phyloP scores from a whole-genome alignment of 2,888 invertebrate species.

The Apomyelois bistriatella region DNA sequence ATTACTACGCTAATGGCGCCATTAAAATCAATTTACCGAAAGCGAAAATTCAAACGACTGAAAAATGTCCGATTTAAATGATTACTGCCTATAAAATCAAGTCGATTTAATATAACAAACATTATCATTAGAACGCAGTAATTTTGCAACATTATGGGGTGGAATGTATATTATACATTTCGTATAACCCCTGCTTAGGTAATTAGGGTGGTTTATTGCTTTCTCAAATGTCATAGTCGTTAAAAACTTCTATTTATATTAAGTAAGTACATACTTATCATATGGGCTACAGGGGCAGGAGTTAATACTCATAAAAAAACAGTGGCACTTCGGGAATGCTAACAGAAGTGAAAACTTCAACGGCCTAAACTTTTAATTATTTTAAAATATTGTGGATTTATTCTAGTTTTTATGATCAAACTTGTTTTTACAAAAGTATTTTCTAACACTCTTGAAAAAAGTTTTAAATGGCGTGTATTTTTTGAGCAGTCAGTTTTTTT shows the following conservation, averaged over 20 bases:
- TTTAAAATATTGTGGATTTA: too few species aligned
- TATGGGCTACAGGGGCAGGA: too few species aligned
- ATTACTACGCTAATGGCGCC: not conserved
- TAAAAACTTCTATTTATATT: not conserved
- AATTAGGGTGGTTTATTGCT: conserved; percentile 6
- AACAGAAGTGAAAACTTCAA: too few species aligned
- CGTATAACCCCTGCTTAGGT: not conserved
- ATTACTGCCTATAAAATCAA: conserved; percentile 12
- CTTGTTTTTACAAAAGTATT: too few species aligned
- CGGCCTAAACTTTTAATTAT: too few species aligned
- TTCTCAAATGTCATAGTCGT: conserved; percentile 7
- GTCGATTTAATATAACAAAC: conserved; percentile 8
- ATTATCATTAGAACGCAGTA: conserved; percentile 12
- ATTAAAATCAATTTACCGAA: not conserved
- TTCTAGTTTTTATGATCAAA: too few species aligned
- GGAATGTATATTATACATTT: not conserved
- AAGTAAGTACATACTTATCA: too few species aligned
- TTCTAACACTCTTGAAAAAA: too few species aligned
- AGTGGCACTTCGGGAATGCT: too few species aligned
- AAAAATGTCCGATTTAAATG: conserved; percentile 3
- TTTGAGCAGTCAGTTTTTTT: too few species aligned
- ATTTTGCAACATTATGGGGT: conserved; percentile 10
- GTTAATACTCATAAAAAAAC: too few species aligned
- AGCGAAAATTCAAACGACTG: not conserved
- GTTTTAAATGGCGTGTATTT: too few species aligned